Percentiles rank a stretch among this genome's conserved stretches.
Conservation (phyloP, 2,888 invertebrate genomes). For the Coelogynopora nodosa region DNA sequence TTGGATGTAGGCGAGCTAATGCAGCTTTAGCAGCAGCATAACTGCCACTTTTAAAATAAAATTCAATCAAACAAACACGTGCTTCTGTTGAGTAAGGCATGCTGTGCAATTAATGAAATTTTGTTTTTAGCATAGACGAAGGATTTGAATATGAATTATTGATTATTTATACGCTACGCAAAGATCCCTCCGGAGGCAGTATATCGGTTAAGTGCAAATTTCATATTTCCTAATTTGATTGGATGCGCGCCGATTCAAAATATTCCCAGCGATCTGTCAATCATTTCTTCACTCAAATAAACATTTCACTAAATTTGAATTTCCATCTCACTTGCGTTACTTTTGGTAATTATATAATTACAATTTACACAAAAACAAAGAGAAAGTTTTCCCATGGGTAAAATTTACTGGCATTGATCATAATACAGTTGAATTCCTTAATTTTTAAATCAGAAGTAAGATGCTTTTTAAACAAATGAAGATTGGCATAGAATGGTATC, state of each 20-base stretch:
- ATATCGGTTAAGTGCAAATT: conserved; percentile 24
- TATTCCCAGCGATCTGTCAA: background rate
- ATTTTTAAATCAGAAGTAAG: too few species aligned
- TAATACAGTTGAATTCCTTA: too few species aligned
- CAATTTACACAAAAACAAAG: too few species aligned
- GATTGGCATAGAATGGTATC: too few species aligned
- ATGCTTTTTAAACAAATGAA: too few species aligned
- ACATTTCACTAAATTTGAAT: background rate
- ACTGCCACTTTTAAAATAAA: conserved; percentile 24
- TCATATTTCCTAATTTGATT: conserved; percentile 25
- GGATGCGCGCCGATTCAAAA: background rate
- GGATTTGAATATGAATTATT: conserved; percentile 31
- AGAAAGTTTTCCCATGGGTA: too few species aligned
- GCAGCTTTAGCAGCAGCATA: conserved; percentile 31
- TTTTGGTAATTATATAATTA: too few species aligned
- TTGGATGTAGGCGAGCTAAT: conserved; percentile 19
- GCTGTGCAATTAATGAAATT: conserved; percentile 23
- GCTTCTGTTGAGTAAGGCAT: conserved; percentile 27
- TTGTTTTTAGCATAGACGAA: conserved; percentile 20
- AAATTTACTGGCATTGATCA: too few species aligned
- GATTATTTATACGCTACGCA: conserved; percentile 29
- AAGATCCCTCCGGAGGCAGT: conserved; percentile 31
- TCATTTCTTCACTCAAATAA: background rate
- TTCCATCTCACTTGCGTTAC: background rate
- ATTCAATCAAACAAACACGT: conserved; percentile 29